Conservation (phyloP, 2,888 invertebrate species). For the Imbricaverruca yamaguchii region DNA sequence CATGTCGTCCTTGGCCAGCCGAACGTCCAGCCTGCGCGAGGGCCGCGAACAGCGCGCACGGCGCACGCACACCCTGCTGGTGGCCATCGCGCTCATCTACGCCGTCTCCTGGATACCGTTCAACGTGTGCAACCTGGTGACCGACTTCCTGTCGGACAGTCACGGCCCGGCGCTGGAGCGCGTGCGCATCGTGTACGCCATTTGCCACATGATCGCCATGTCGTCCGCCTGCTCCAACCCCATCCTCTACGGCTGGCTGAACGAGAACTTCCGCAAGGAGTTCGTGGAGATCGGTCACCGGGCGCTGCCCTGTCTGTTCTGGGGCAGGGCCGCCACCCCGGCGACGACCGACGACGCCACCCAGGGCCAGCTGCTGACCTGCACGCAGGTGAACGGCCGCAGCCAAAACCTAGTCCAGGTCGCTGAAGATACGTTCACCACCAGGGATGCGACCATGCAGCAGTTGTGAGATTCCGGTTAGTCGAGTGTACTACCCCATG, state of each 20-base stretch:
- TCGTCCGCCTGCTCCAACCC: constrained; percentile 88
- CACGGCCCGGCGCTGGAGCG: constrained; percentile 40
- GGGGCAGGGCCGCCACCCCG: background rate
- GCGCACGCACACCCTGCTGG: constrained; percentile 77
- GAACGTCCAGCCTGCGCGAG: constrained; percentile 28
- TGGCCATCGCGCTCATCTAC: constrained; percentile 78
- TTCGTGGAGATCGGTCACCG: constrained; percentile 58
- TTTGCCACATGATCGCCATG: constrained; percentile 66
- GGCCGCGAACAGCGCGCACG: constrained; percentile 61
- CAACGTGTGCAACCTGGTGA: constrained; percentile 74
- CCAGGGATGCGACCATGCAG: background rate
- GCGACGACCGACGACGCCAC: background rate
- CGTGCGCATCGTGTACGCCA: constrained; percentile 51
- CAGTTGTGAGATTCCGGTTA: background rate
- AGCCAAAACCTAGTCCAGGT: background rate
- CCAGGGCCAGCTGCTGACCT: background rate
- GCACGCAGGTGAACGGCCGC: background rate
- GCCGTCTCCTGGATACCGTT: constrained; percentile 85
- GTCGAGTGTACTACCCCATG: no score
- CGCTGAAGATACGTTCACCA: background rate
- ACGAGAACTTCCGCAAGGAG: constrained; percentile 86
- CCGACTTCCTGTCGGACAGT: constrained; percentile 53
- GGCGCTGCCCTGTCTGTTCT: background rate
- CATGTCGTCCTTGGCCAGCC: constrained; percentile 38
- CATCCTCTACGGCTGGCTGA: constrained; percentile 83